Conservation (phyloP, 2,113 vertebrate genomes). For the Corythaixoides concolor region DNA sequence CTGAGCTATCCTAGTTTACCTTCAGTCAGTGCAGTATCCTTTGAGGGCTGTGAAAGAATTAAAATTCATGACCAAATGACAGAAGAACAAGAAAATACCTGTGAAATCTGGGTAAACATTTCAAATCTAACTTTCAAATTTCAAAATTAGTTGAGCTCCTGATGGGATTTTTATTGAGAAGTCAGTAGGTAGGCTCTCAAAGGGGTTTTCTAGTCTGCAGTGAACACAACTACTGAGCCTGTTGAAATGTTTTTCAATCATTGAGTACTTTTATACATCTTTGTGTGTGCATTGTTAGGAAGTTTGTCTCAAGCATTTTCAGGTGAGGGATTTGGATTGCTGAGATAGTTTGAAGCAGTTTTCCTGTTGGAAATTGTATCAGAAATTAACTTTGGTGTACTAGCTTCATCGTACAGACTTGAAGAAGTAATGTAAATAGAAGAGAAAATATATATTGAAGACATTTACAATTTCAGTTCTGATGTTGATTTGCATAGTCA, state of each 20-base stretch:
- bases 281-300: not conserved
- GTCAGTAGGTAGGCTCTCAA: not conserved
- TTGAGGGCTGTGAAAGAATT: not conserved
- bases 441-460: not conserved
- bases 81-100: not conserved
- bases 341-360: not conserved
- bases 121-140: not conserved
- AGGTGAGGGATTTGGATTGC: not conserved
- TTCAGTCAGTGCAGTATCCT: not conserved
- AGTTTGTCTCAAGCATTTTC: not conserved
- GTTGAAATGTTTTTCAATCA: not conserved
- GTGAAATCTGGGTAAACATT: not conserved
- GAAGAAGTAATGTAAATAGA: not conserved
- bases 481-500: not conserved
- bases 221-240: not conserved
- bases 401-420: not conserved
- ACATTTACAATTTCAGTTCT: not conserved
- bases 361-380: not conserved
- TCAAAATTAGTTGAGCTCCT: not conserved
- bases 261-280: not conserved
- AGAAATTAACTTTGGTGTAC: not conserved
- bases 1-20: not conserved
- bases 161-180: not conserved
- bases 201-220: not conserved
- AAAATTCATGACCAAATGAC: not conserved